Conservation (phyloP, 2,888 invertebrate species). For the Dorcus hopei region DNA sequence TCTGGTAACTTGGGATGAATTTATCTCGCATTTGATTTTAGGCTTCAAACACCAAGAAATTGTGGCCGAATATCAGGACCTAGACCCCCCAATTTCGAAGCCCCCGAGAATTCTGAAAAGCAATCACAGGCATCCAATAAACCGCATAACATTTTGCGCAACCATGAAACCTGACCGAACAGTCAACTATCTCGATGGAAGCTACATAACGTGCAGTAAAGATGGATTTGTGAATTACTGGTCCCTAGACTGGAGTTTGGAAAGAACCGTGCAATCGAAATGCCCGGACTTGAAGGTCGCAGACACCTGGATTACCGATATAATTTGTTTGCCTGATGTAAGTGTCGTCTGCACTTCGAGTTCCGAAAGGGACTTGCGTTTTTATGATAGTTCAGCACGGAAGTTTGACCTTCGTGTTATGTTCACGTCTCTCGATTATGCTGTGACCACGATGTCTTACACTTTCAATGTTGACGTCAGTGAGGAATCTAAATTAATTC, state of each 20-base stretch:
- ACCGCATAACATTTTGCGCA: constrained; percentile 62
- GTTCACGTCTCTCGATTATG: constrained; percentile 64
- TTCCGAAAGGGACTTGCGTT: constrained; percentile 72
- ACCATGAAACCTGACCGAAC: constrained; percentile 57
- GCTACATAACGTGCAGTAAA: constrained; percentile 71
- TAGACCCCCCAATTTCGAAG: constrained; percentile 63
- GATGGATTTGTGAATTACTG: constrained; percentile 78
- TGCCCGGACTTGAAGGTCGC: constrained; percentile 59
- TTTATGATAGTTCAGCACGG: constrained; percentile 74
- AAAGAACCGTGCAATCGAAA: constrained; percentile 61
- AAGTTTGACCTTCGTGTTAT: constrained; percentile 70
- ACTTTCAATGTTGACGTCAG: constrained; percentile 57
- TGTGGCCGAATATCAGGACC: constrained; percentile 58
- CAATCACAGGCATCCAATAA: constrained; percentile 68
- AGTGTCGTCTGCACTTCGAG: constrained; percentile 75
- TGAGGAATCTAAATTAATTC: constrained; percentile 61
- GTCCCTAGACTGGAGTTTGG: constrained; percentile 62
- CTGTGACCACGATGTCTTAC: constrained; percentile 58
- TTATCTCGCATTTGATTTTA: constrained; percentile 71
- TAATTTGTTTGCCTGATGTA: constrained; percentile 73
- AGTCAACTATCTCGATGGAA: constrained; percentile 61
- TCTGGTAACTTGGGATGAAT: constrained; percentile 69
- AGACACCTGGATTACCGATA: constrained; percentile 70
- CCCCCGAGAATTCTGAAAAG: constrained; percentile 59
- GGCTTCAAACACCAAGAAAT: constrained; percentile 68